Evolutionary conservation across 2,888 invertebrate species (phyloP).

Genomic region (Perizoma affinitatum): DNA sequence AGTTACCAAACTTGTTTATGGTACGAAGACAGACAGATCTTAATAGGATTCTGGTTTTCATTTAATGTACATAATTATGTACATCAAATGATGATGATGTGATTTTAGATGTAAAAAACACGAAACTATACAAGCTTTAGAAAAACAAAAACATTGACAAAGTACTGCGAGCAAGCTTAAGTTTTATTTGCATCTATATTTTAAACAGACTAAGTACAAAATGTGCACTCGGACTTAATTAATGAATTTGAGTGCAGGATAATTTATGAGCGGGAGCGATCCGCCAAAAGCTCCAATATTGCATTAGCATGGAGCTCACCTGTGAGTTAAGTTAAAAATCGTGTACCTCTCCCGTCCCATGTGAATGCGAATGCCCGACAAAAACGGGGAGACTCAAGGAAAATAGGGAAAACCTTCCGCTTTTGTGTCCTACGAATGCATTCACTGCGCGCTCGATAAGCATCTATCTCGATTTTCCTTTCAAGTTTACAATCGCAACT

Average conservation of each 20-base stretch:
- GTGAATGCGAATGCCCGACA: conserved; percentile 60
- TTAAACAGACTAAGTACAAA: conserved; percentile 17
- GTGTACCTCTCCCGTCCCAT: conserved; percentile 66
- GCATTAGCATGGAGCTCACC: conserved; percentile 67
- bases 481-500: conserved; percentile 47
- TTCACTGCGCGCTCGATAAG: conserved; percentile 50
- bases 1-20: too few relatives aligned
- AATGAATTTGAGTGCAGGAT: conserved; percentile 44
- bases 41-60: too few relatives aligned
- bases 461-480: conserved; percentile 53
- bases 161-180: background rate
- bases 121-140: too few relatives aligned
- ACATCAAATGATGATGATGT: too few relatives aligned
- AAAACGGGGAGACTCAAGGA: conserved; percentile 55
- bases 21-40: too few relatives aligned
- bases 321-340: conserved; percentile 78
- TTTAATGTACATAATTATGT: too few relatives aligned
- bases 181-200: conserved; percentile 10
- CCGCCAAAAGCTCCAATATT: conserved; percentile 50
- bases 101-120: too few relatives aligned
- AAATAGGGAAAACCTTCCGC: conserved; percentile 65
- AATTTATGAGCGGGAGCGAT: conserved; percentile 38
- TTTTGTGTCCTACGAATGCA: conserved; percentile 60
- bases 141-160: too few relatives aligned
- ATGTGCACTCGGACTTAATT: conserved; percentile 35